These are phyloP conservation scores for Bombus confusus DNA, from an alignment of 1,140 invertebrate species.

Conservation along the genomic window DNA sequence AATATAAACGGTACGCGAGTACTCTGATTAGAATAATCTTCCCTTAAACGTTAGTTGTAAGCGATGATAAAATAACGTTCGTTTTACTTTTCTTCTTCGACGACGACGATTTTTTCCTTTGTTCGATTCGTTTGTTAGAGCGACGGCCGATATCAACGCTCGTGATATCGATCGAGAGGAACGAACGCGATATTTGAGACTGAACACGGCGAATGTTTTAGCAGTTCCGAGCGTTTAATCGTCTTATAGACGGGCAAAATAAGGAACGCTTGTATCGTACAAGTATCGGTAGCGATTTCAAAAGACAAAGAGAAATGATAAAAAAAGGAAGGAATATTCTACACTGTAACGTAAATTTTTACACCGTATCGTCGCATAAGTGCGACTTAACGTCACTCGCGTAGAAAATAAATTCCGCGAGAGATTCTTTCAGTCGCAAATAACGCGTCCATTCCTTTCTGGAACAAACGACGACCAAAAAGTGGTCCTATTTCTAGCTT, in stretches of 20 bases:
- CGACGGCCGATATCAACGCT: not conserved
- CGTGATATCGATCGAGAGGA: not conserved
- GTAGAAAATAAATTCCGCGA: not conserved
- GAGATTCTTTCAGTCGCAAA: not conserved
- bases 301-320: too few species aligned
- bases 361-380: too few species aligned
- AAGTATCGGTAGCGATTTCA: too few species aligned
- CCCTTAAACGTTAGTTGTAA: not conserved
- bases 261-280: too few species aligned
- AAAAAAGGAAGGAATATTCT: too few species aligned
- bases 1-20: slow-evolving; percentile 1
- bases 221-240: not conserved
- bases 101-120: not conserved
- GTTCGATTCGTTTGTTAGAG: not conserved
- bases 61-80: slow-evolving; percentile 26
- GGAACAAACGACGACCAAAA: not conserved
- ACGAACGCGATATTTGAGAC: not conserved
- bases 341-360: too few species aligned
- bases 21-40: not conserved
- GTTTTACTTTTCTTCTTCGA: not conserved
- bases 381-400: not conserved
- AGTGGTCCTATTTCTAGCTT: slow-evolving; percentile 1
- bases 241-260: too few species aligned
- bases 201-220: not conserved
- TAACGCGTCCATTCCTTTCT: not conserved